A percentile compares a stretch with the other conserved stretches of the same genome.
Evolutionary conservation across 2,113 vertebrate genomes (phyloP).

Genomic region (Gorsachius goisagi): DNA sequence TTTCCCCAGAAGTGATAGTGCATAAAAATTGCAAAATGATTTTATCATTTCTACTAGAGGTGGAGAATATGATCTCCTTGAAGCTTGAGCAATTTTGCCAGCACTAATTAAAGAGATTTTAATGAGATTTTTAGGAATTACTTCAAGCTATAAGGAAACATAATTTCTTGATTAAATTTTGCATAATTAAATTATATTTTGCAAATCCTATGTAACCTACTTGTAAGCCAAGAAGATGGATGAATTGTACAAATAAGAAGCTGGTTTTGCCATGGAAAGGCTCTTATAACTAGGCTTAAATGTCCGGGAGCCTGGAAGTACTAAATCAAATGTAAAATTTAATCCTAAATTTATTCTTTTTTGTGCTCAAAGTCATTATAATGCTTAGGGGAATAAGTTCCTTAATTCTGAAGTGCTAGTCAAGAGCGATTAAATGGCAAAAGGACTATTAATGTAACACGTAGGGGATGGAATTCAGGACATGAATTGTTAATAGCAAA

Average conservation of each 20-base stretch:
- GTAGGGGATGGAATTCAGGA: not conserved
- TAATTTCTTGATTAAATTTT: constrained; percentile 46
- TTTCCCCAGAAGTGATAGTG: not conserved
- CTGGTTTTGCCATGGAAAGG: not conserved
- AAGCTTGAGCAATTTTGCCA: constrained; percentile 30
- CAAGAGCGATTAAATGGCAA: not conserved
- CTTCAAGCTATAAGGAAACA: constrained; percentile 15
- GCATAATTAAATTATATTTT: constrained; percentile 28
- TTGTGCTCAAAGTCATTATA: not conserved
- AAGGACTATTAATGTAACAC: not conserved
- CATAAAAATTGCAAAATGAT: constrained; percentile 25
- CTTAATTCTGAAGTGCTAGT: not conserved
- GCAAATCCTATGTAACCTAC: not conserved
- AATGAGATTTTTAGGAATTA: constrained; percentile 44
- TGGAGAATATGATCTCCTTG: not conserved
- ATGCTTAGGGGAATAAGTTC: not conserved
- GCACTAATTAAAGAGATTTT: constrained; percentile 28
- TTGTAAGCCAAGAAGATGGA: not conserved
- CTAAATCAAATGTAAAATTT: not conserved
- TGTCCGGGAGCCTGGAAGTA: not conserved
- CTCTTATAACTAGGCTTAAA: not conserved
- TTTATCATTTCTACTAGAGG: constrained; percentile 9
- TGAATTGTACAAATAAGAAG: not conserved
- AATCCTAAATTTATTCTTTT: not conserved
- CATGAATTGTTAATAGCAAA: not conserved